Conservation (phyloP, 2,888 invertebrate species). For the Dasysyrphus tricinctus region DNA sequence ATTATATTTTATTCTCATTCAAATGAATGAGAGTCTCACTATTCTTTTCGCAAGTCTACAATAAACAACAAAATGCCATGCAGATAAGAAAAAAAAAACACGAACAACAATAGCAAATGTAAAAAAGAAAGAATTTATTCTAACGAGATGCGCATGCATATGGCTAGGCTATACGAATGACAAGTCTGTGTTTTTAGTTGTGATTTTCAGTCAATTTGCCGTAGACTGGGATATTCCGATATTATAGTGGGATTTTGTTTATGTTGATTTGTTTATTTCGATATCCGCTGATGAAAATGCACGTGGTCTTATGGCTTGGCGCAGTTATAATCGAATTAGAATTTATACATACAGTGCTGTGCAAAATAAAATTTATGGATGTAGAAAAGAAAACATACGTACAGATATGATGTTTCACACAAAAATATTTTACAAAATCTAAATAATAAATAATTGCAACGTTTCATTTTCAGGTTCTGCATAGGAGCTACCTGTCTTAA, state of each 20-base stretch:
- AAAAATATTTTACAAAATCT: no score
- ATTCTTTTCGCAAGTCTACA: slow-evolving; percentile 40
- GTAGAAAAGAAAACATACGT: no score
- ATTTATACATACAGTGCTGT: background rate
- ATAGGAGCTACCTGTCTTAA: no score
- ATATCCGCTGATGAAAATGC: slow-evolving; percentile 30
- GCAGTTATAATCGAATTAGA: background rate
- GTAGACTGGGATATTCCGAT: no score
- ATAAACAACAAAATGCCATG: slow-evolving; percentile 42
- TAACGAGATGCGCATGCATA: slow-evolving; percentile 51
- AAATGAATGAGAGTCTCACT: slow-evolving; percentile 44
- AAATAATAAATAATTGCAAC: no score
- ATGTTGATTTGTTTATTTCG: slow-evolving; percentile 41
- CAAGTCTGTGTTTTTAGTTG: background rate
- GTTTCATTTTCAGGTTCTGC: no score
- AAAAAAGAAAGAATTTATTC: slow-evolving; percentile 34
- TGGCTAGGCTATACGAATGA: background rate
- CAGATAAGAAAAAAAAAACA: slow-evolving; percentile 1
- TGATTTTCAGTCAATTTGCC: slow-evolving; percentile 1
- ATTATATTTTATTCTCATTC: slow-evolving; percentile 57
- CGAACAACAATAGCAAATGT: slow-evolving; percentile 24
- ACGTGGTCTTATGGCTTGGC: background rate
- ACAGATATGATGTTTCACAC: no score
- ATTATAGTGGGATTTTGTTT: background rate
- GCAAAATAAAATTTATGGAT: background rate